Evolutionary conservation across 2,113 vertebrate species (phyloP), one percentile per base, ranked within the genome.

Genomic region (Phocoena sinus): DNA sequence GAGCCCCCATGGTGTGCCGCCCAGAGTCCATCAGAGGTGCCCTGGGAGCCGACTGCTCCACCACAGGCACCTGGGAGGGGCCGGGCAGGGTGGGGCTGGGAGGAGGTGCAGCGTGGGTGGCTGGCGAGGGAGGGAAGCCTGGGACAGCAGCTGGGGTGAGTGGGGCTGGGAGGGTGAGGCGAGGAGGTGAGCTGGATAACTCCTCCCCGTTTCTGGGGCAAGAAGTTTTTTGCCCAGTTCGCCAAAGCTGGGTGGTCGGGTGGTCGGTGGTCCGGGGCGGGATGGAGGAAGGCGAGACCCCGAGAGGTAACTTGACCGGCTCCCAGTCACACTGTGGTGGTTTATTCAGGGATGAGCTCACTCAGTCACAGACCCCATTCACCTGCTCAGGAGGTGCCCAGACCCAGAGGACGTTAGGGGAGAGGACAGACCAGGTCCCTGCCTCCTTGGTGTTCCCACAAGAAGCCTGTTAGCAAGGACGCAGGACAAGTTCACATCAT

Each of bases 1-100:
- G 81, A 56, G 8, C 20, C 77, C 94, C 82, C 98, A 98, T 97
- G 62, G 76, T 38, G 86, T 50, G 91, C 97, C 26, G 74, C 94
- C 63, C 0, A 7, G 79, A 31, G 82, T 79, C 85, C 8, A 89
- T 74, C 82, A 23, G 56, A 79, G 91, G 70, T 26, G 33, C 65
- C 15, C 63, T 82, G 91, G 41, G 26, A 87, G 60, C 63, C 5
- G 41, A 44, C 68, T 36, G 50, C 36, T n/a, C 73, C 44, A 17
- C 62, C 3, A 6, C 76, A 11, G 76, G 33, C 56, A n/a, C 25
- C 21, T 87, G 89, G 94, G 95, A 85, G 83, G 86, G 80, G 91
- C 65, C 2, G 3, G 26, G 2, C 92, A 73, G 94, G 96, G 93
- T 5, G 41, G 62, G 93, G 92, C 92, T 10, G 50, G 92, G 38